phyloP scores from a whole-genome alignment of 1,140 invertebrate species.

The Bombus turneri region DNA sequence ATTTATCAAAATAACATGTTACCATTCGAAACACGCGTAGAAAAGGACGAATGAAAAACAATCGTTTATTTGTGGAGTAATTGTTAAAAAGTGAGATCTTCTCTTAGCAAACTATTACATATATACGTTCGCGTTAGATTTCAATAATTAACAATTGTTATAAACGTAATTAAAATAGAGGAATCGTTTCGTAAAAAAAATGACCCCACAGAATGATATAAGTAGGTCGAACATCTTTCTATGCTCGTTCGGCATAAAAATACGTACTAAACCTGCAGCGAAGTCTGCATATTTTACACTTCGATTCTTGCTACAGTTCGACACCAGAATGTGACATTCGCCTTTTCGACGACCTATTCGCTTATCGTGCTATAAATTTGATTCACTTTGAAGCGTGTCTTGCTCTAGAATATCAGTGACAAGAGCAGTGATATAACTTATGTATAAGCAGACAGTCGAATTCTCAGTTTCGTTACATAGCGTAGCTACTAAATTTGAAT shows the following conservation, averaged over 20 bases:
- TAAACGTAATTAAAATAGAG: not conserved
- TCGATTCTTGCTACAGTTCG: slow-evolving; percentile 24
- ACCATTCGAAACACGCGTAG: not conserved
- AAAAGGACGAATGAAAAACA: not conserved
- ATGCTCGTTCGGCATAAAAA: slow-evolving; percentile 1
- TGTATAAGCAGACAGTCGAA: slow-evolving; percentile 16
- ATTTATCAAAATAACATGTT: slow-evolving; percentile 19
- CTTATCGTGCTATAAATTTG: slow-evolving; percentile 38
- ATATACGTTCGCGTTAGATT: not conserved
- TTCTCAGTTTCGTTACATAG: no score
- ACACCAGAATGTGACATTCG: slow-evolving; percentile 11
- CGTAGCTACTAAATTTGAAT: not conserved
- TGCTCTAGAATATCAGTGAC: not conserved
- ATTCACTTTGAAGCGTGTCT: slow-evolving; percentile 20
- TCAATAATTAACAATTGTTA: not conserved
- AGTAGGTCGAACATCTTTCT: not conserved
- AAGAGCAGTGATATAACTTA: slow-evolving; percentile 28
- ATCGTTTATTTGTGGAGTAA: not conserved
- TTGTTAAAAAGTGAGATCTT: not conserved
- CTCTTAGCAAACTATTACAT: not conserved
- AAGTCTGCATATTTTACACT: slow-evolving; percentile 39
- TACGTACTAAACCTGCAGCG: slow-evolving; percentile 18
- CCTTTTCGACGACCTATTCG: slow-evolving; percentile 13
- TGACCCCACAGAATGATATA: not conserved
- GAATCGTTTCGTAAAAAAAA: not conserved